Evolutionary conservation across 2,113 vertebrate species (phyloP), one percentile per base, ranked within the genome.

Genomic region (Sturnira hondurensis): DNA sequence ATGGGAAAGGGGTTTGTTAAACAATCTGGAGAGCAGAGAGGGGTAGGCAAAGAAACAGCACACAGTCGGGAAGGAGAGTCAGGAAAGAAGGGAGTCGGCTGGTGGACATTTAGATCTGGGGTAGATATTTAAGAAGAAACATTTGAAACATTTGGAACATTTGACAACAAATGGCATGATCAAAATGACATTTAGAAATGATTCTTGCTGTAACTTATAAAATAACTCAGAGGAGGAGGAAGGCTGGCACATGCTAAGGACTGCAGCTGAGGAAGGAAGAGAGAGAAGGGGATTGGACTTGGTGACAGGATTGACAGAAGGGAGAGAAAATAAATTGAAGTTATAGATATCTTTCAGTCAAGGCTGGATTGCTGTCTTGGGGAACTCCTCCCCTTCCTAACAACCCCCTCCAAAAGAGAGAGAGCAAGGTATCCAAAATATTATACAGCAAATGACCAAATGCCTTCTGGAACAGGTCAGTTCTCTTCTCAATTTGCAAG

Each of bases 101-200:
- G 36, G 52, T 50, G 33, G 33, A 36, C 41, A 41, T 88, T 31
- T 17, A 86, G 38, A 77, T 73, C 26, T 47, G 41, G 13, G 45
- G 43, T 1, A 19, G 86, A 94, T 77, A 91, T 68, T 52, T 71
- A 82, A 70, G 65, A 76, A 89, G 88, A 93, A 93, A 80, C 15
- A 67, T 78, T 61, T 96, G 84, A 85, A 95, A 78, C 31, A 73
- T 80, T 68, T 96, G 65, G 61, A 91, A 45, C 36, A 67, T 70
- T 89, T 89, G 91, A 65, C 77, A 81, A 56, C 54, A 86, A 93
- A 43, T 74, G 24, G 54, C 65, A 38, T 71, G 31, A 83, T 93
- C 73, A 78, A 84, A 92, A 83, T 96, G 91, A 63, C 68, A 91
- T 89, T 74, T 93, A 28, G 54, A 89, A 43, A 61, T 78, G 77